Evolutionary conservation across 2,888 invertebrate species (phyloP), one percentile per base, ranked within the genome.

Genomic region (Eupithecia abbreviata): DNA sequence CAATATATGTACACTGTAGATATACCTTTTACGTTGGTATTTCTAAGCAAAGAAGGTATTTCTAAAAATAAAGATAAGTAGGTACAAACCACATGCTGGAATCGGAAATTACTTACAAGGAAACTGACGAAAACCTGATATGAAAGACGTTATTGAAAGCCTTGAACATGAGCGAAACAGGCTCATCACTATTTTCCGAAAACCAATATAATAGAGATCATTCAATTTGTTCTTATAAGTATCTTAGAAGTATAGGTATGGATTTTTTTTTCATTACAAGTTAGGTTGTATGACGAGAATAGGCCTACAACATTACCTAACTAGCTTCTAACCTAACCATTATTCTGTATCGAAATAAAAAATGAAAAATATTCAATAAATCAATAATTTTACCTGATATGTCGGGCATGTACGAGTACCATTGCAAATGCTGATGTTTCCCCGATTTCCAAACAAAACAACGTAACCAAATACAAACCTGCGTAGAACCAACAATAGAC

Each of bases 401-500:
- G n/a, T 68, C 15, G 43, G 0, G 42, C 67, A 68, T 45, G 67
- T 45, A 15, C 42, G 2, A 42, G 67, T 45, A 15, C 42, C 6
- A 42, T 43, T 9, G 42, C 43, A 9, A 67, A 67, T 15, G 65
- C 13, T 42, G 42, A 68, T 82, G 77, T 74, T 68, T 78, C 41
- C 74, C 72, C 79, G 82, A 77, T 75, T 68, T 76, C 47, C 73
- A 62, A 76, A 85, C 83, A 84, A 84, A 84, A 85, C 83, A 82
- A 84, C 79, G 82, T 82, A 87, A 86, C 84, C 84, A 84, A 84
- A 84, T 84, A 85, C 81, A 85, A 87, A 86, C 86, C 84, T 84
- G 79, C 81, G 83, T 84, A 82, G 83, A 85, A 84, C 86, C 85
- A 89, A 90, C 89, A 89, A 89, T 86, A 83, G 85, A 85, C 83